phyloP scores from a whole-genome alignment of 1,140 invertebrate species.

The Ctenoplectra terminalis region DNA sequence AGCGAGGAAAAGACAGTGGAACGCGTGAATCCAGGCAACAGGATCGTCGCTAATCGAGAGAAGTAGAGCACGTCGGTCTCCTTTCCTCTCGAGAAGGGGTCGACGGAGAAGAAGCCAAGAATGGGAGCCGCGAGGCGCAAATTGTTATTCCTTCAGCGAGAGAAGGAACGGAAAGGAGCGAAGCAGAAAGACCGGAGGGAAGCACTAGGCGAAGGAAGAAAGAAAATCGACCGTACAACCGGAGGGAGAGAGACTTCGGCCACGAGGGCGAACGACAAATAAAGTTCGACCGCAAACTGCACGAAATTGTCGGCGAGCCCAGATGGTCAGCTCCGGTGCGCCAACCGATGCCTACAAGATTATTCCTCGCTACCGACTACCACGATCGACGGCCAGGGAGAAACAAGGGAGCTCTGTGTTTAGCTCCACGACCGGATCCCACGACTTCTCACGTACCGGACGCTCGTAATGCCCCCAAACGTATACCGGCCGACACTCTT shows the following conservation, averaged over 20 bases:
- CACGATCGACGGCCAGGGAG: slow-evolving; percentile 58
- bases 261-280: slow-evolving; percentile 75
- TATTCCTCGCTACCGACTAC: slow-evolving; percentile 71
- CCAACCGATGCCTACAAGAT: slow-evolving; percentile 69
- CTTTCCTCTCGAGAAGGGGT: slow-evolving; percentile 23
- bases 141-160: slow-evolving; percentile 57
- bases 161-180: slow-evolving; percentile 8
- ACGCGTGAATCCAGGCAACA: neutral
- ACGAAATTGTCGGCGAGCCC: slow-evolving; percentile 75
- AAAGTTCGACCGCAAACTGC: slow-evolving; percentile 79
- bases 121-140: slow-evolving; percentile 60
- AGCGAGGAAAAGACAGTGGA: neutral
- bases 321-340: slow-evolving; percentile 71
- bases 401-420: slow-evolving; percentile 52
- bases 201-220: slow-evolving; percentile 9
- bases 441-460: slow-evolving; percentile 75
- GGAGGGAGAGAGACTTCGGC: slow-evolving; percentile 57
- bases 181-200: neutral
- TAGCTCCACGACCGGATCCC: slow-evolving; percentile 62
- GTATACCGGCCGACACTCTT: slow-evolving; percentile 52
- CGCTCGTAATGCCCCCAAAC: slow-evolving; percentile 70
- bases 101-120: slow-evolving; percentile 40
- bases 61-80: slow-evolving; percentile 25
- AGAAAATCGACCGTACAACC: neutral
- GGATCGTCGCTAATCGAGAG: slow-evolving; percentile 10